Percentiles rank a stretch among this genome's conserved stretches.
Conservation (phyloP, 2,797 vertebrate genomes). For the Lithobates pipiens region DNA sequence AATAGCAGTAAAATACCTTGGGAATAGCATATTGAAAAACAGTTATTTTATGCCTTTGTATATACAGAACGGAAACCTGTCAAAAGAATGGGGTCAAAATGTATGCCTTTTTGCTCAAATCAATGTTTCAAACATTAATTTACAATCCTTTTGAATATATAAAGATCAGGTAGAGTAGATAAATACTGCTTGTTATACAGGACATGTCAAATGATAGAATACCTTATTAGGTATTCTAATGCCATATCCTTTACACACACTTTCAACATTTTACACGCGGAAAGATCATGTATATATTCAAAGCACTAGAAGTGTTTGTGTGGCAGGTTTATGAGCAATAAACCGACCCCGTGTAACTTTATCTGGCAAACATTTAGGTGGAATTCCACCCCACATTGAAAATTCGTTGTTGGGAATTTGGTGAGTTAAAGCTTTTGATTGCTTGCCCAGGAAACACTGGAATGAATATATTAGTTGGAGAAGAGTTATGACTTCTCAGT, state of each 20-base stretch:
- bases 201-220: background rate
- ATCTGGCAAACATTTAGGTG: background rate
- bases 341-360: background rate
- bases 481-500: no score
- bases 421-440: no score
- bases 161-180: background rate
- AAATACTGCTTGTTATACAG: background rate
- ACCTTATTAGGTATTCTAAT: background rate
- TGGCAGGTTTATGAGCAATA: slow-evolving; percentile 4
- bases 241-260: background rate
- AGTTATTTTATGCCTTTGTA: background rate
- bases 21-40: background rate
- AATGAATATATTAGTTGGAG: no score
- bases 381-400: background rate
- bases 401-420: background rate
- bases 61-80: background rate
- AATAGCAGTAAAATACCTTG: background rate
- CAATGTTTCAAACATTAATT: background rate
- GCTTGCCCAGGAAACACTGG: no score
- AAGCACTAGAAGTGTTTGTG: slow-evolving; percentile 4
- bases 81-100: background rate
- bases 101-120: background rate
- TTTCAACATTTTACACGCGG: background rate
- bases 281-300: background rate
- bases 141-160: background rate